Base-by-base conservation (phyloP, 2,797 vertebrate genomes). In the Myotis vivesi region DNA sequence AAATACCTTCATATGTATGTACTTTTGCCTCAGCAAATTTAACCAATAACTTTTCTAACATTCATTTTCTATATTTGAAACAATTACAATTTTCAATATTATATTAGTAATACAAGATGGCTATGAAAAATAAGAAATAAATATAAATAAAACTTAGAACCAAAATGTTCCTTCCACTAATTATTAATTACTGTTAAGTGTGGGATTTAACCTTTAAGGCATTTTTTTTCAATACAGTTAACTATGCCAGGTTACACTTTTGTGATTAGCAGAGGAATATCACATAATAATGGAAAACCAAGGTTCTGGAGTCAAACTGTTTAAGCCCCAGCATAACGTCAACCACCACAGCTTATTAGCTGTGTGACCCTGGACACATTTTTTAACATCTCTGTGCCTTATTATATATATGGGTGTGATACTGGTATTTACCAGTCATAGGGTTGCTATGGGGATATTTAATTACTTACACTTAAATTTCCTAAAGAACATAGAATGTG, bases 191-290 rank as follows among this genome's bases (percentile, higher is more conserved):
- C 22, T 72, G 7, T 66, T 46, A 94, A 90, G 77, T 30, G 33
- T 64, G 64, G 33, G 87, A 87, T 90, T 77, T 51, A 96, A 89
- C 20, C 28, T 64, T 87, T 17, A 92, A 72, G 46, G 12, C 3
- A 69, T 59, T 44, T 91, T 89, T 89, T 25, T 87, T 69, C 19
- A 87, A n/a, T 92, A 41, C 87, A 95, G 33, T 30, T 89, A 86
- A 89, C 33, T 83, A 64, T 69, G 8, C 76, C 68, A 88, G 46
- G 66, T 88, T 92, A 80, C 5, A 59, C 62, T 64, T 86, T 38
- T 36, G 33, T 79, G 53, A 72, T 89, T 82, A 80, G 3, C 72
- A 76, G 25, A 82, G 20, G 16, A 89, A 0, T 15, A n/a, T 81
- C 23, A 12, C 12, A 85, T 90, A 93, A 89, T 20, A 68, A 75